A percentile compares a stretch with the other conserved stretches of the same genome.
These are phyloP conservation scores for Spodoptera litura DNA, from an alignment of 1,140 invertebrate species.

Conservation along the genomic window DNA sequence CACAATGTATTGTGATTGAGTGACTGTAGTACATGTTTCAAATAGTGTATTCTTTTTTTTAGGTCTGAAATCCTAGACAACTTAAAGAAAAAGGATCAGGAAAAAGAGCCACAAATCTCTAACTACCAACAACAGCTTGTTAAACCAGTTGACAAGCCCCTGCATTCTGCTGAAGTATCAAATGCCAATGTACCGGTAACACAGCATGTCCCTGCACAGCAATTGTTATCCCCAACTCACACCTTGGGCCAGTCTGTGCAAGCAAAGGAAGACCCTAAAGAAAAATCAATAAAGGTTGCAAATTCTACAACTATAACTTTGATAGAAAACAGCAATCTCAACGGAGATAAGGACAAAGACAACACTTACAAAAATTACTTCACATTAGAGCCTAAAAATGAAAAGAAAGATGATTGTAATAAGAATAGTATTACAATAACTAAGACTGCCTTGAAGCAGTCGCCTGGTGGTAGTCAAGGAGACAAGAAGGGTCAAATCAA, in stretches of 20 bases:
- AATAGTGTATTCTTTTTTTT: constrained; percentile 55
- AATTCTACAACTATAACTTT: constrained; percentile 82
- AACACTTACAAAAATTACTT: constrained; percentile 80
- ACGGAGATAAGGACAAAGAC: constrained; percentile 78
- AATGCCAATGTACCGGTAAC: constrained; percentile 69
- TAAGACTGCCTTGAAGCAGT: constrained; percentile 74
- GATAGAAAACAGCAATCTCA: constrained; percentile 74
- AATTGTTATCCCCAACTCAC: constrained; percentile 72
- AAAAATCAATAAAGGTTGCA: constrained; percentile 79
- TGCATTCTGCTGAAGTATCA: constrained; percentile 59
- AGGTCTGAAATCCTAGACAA: constrained; percentile 81
- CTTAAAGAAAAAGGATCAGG: constrained; percentile 80
- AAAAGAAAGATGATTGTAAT: constrained; percentile 78
- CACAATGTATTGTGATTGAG: too few relatives aligned
- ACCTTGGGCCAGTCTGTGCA: constrained; percentile 61
- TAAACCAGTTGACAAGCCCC: constrained; percentile 72
- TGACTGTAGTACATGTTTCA: background rate
- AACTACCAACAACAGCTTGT: constrained; percentile 68
- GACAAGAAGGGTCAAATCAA: constrained; percentile 73
- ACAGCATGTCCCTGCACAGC: constrained; percentile 78
- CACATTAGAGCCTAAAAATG: constrained; percentile 79
- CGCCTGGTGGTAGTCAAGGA: constrained; percentile 63
- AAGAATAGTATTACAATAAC: constrained; percentile 84
- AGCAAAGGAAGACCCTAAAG: constrained; percentile 75
- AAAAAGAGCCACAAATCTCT: constrained; percentile 72